Conservation (phyloP, 2,797 vertebrate species). For the Sebastes glaucus region DNA sequence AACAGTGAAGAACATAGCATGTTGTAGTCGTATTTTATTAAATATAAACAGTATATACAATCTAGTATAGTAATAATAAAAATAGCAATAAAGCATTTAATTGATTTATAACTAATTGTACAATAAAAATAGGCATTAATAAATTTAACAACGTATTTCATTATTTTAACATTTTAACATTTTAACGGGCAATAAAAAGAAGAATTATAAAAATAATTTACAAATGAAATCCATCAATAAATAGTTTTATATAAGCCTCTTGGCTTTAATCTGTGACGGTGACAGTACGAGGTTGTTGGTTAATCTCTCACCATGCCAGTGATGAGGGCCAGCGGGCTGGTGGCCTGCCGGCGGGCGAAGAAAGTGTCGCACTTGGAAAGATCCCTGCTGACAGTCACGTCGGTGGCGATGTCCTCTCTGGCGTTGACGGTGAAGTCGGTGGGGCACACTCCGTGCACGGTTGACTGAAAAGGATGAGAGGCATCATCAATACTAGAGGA, state of each 20-base stretch:
- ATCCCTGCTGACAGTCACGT: conserved; percentile 85
- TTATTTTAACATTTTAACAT: too few species aligned
- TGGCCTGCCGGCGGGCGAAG: conserved; percentile 77
- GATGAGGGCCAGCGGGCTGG: conserved; percentile 91
- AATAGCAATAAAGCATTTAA: too few species aligned
- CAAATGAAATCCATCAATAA: too few species aligned
- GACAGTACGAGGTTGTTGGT: neutral
- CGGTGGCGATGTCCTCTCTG: conserved; percentile 82
- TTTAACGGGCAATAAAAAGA: too few species aligned
- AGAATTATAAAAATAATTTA: too few species aligned
- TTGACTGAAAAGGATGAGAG: conserved; percentile 80
- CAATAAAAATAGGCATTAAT: too few species aligned
- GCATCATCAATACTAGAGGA: neutral
- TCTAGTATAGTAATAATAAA: too few species aligned
- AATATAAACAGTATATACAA: too few species aligned
- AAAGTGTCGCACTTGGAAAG: conserved; percentile 87
- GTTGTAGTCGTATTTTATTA: neutral
- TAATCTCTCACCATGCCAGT: conserved; percentile 85
- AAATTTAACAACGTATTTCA: too few species aligned
- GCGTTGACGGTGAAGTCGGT: conserved; percentile 82
- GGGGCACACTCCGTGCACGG: conserved; percentile 89
- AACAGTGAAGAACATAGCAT: neutral
- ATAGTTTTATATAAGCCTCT: neutral
- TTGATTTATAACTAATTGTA: too few species aligned
- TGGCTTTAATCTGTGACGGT: neutral